These are phyloP conservation scores for Grus americana DNA, from an alignment of 2,113 vertebrate species.

Conservation along the genomic window DNA sequence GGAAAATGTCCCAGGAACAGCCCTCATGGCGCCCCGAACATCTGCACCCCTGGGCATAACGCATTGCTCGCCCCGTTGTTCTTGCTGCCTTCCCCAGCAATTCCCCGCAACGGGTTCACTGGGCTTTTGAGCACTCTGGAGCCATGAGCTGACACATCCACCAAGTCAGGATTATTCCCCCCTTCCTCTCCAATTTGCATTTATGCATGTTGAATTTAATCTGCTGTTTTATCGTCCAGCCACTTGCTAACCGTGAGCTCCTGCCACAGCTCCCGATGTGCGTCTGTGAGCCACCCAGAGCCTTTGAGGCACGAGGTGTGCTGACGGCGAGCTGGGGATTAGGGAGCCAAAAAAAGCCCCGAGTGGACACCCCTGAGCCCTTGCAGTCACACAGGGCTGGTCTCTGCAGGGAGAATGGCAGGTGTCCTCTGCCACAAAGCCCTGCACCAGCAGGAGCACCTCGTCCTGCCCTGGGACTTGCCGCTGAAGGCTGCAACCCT, in stretches of 20 bases:
- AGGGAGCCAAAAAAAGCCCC: background rate
- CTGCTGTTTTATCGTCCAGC: background rate
- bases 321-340: background rate
- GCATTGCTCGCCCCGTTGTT: background rate
- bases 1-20: background rate
- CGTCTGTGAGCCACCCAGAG: background rate
- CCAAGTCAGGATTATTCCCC: background rate
- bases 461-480: background rate
- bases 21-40: background rate
- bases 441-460: rapidly evolving
- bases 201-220: slow-evolving; percentile 5
- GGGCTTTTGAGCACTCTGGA: background rate
- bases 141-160: background rate
- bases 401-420: background rate
- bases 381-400: background rate
- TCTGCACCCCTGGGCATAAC: rapidly evolving
- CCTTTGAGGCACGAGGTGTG: rapidly evolving
- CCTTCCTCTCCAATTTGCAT: slow-evolving; percentile 8
- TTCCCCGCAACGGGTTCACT: rapidly evolving
- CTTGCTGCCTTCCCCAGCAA: background rate
- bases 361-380: background rate
- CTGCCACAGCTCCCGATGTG: background rate
- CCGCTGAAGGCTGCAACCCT: background rate
- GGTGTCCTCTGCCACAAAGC: background rate
- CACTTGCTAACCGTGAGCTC: background rate